A percentile compares a stretch with the other conserved stretches of the same genome.
Conservation (phyloP, 2,113 vertebrate species). For the Mirounga angustirostris region DNA sequence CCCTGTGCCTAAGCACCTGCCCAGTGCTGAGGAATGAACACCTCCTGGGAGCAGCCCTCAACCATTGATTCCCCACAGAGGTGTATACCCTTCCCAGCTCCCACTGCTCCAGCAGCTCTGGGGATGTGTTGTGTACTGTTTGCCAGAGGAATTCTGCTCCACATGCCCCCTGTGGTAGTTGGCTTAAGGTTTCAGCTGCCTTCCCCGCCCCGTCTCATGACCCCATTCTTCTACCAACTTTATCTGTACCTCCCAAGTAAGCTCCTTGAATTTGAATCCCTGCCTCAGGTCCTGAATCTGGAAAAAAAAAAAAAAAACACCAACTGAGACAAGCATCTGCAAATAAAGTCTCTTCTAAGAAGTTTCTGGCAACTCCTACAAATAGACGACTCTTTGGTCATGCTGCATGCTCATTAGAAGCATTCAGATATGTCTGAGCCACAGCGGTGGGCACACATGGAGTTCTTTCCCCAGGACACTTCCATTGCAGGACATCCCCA, state of each 20-base stretch:
- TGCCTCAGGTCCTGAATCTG: not conserved
- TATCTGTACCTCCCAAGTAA: not conserved
- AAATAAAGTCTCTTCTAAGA: not conserved
- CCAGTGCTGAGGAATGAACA: not conserved
- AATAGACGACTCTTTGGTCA: not conserved
- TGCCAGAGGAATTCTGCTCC: not conserved
- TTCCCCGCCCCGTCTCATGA: not conserved
- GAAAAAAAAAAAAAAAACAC: not conserved
- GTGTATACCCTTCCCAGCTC: not conserved
- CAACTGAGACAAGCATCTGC: not conserved
- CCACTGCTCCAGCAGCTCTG: not conserved
- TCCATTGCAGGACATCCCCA: not conserved
- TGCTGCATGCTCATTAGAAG: not conserved
- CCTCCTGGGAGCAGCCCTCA: not conserved
- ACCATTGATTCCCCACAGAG: not conserved
- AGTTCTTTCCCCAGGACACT: not conserved
- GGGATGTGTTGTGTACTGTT: not conserved
- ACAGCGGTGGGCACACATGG: not conserved
- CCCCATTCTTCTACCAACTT: not conserved
- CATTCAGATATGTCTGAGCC: not conserved
- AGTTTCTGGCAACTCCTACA: not conserved
- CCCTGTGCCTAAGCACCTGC: not conserved
- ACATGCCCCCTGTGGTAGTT: too few species aligned
- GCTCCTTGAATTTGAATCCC: not conserved
- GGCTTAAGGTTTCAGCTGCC: not conserved